Base-by-base conservation (phyloP, 2,888 invertebrate genomes). In the Sepioteuthis lessoniana region DNA sequence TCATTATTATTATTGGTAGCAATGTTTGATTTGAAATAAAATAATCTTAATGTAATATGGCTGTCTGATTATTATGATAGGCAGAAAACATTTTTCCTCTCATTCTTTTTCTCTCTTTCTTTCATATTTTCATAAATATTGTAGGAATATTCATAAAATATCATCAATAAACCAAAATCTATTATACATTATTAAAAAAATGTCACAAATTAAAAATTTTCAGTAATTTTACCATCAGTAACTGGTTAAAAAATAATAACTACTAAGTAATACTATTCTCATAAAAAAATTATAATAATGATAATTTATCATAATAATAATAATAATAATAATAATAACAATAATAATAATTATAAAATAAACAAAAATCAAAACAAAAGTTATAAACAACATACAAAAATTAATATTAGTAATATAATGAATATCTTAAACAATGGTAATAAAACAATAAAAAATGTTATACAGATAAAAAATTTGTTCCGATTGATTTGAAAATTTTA, bases 371-470 rank as follows among this genome's bases (percentile, higher is more conserved):
- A 55, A 55, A 28, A 25, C 55, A 25, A 55, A 55, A 55, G 2
- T n/a, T n/a, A 76, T 76, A 76, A 76, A 76, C n/a, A 76, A 76
- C 76, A 76, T 76, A 76, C 35, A 76, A 35, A n/a, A 76, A 76
- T 76, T 76, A 76, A 76, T 76, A 76, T 76, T 16, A 76, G 10
- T 76, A n/a, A 76, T 16, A 76, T 76, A 76, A 35, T 35, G 35
- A 76, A 76, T 76, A n/a, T 76, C n/a, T 76, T 76, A n/a, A 76
- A 76, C n/a, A 76, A n/a, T n/a, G n/a, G 19, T n/a, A 76, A n/a
- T n/a, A 76, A 76, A 76, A 76, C n/a, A 76, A n/a, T 35, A 25
- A 76, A n/a, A 31, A n/a, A 76, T 35, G 2, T 76, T 76, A 76
- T 76, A n/a, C n/a, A 42, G 42, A 7, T 5, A 76, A 76, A 76